Evolutionary conservation across 2,888 invertebrate genomes (phyloP).

Genomic region (Pterobdella sp.): DNA sequence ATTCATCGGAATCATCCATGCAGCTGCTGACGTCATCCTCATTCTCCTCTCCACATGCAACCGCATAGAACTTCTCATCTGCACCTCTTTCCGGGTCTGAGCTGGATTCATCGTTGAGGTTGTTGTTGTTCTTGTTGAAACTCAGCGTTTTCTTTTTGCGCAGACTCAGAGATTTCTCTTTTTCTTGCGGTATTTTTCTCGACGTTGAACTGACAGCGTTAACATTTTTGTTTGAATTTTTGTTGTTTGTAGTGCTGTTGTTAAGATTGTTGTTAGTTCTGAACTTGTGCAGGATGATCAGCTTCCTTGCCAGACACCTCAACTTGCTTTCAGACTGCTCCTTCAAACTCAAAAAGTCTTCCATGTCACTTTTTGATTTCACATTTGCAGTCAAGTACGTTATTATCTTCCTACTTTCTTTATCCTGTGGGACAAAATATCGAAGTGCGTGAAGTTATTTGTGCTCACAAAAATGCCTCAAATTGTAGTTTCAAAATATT

Average conservation of each 20-base stretch:
- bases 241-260: slow-evolving; percentile 15
- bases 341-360: slow-evolving; percentile 18
- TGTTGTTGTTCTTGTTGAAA: neutral
- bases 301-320: slow-evolving; percentile 22
- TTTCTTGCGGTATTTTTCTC: neutral
- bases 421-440: slow-evolving; percentile 22
- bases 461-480: too few species aligned
- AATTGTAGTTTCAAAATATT: neutral
- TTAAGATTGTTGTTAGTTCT: slow-evolving; percentile 27
- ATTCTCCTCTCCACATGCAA: neutral
- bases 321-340: slow-evolving; percentile 25
- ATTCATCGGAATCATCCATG: slow-evolving; percentile 5
- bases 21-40: neutral
- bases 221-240: neutral
- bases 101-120: neutral
- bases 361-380: slow-evolving; percentile 21
- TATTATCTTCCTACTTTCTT: slow-evolving; percentile 22
- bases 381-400: slow-evolving; percentile 10
- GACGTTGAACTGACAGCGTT: neutral
- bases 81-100: neutral
- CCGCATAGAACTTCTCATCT: too few species aligned
- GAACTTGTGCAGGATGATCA: slow-evolving; percentile 23
- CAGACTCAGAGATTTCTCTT: neutral
- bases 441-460: too few species aligned
- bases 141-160: neutral